phyloP scores from a whole-genome alignment of 2,888 invertebrate species.

The Cantharis flavilabris region DNA sequence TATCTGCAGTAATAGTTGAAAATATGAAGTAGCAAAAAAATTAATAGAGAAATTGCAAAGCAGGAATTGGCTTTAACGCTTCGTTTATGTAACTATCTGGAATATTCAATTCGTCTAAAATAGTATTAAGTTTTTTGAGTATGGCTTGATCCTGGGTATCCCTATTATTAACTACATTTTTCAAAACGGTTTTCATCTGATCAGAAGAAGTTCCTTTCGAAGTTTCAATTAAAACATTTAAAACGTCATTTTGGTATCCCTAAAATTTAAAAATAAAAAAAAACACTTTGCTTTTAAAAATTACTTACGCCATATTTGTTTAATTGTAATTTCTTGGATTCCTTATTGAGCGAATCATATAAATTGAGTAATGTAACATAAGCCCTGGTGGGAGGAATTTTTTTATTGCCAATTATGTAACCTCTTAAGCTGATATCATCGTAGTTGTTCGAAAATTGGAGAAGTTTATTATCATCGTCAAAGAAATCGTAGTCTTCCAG shows the following conservation, averaged over 20 bases:
- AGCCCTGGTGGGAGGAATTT: constrained; percentile 62
- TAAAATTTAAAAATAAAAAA: constrained; percentile 44
- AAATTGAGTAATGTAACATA: constrained; percentile 64
- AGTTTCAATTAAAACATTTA: constrained; percentile 60
- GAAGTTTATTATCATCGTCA: constrained; percentile 41
- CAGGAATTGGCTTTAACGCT: constrained; percentile 64
- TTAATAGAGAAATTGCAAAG: constrained; percentile 53
- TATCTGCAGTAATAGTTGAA: background rate
- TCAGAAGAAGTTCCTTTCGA: constrained; percentile 63
- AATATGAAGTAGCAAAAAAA: background rate
- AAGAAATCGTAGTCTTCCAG: constrained; percentile 39
- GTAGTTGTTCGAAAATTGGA: constrained; percentile 46
- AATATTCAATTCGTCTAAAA: constrained; percentile 62
- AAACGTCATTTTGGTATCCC: constrained; percentile 66
- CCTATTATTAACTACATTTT: constrained; percentile 61
- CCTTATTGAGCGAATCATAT: constrained; percentile 69
- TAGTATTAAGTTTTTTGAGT: constrained; percentile 60
- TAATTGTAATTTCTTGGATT: constrained; percentile 66
- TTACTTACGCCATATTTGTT: constrained; percentile 64
- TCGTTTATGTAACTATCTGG: constrained; percentile 62
- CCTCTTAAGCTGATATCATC: constrained; percentile 44
- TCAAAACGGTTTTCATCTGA: constrained; percentile 63
- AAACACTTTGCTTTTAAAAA: background rate
- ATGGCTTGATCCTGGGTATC: constrained; percentile 66
- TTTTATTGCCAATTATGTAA: constrained; percentile 55